These are phyloP conservation scores for Pangasius sanitwongsei DNA, from an alignment of 2,797 vertebrate species.

Conservation along the genomic window DNA sequence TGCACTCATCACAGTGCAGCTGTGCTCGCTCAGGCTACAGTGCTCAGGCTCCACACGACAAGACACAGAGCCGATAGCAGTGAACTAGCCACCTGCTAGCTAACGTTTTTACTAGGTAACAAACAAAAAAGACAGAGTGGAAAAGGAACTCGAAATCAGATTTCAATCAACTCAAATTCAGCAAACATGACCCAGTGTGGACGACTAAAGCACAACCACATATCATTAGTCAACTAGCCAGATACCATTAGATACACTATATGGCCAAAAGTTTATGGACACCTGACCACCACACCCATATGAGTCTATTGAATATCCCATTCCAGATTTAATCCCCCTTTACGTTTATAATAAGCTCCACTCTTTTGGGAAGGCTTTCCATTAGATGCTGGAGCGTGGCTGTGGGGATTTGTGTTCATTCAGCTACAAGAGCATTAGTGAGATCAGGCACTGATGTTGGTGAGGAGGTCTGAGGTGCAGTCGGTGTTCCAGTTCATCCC, in stretches of 20 bases:
- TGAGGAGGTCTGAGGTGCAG: too few relatives aligned
- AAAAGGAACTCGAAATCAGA: not conserved
- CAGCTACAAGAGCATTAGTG: too few relatives aligned
- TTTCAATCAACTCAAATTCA: not conserved
- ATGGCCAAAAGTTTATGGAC: too few relatives aligned
- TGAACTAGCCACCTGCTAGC: not conserved
- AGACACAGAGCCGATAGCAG: not conserved
- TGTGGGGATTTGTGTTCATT: too few relatives aligned
- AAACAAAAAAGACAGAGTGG: not conserved
- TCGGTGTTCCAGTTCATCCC: too few relatives aligned
- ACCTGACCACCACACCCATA: too few relatives aligned
- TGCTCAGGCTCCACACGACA: not conserved
- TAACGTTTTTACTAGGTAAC: not conserved
- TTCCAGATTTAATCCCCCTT: too few relatives aligned
- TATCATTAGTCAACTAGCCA: not conserved
- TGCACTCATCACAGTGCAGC: not conserved
- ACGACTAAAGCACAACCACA: not conserved
- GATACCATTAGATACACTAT: not conserved
- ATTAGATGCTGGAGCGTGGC: too few relatives aligned
- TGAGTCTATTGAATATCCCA: too few relatives aligned
- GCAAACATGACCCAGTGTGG: not conserved
- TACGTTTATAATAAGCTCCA: too few relatives aligned
- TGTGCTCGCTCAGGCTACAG: not conserved
- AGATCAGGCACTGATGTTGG: too few relatives aligned
- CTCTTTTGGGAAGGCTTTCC: too few relatives aligned